These are phyloP conservation scores for Nyleta sp. DNA, from an alignment of 2,888 invertebrate genomes.

Conservation along the genomic window DNA sequence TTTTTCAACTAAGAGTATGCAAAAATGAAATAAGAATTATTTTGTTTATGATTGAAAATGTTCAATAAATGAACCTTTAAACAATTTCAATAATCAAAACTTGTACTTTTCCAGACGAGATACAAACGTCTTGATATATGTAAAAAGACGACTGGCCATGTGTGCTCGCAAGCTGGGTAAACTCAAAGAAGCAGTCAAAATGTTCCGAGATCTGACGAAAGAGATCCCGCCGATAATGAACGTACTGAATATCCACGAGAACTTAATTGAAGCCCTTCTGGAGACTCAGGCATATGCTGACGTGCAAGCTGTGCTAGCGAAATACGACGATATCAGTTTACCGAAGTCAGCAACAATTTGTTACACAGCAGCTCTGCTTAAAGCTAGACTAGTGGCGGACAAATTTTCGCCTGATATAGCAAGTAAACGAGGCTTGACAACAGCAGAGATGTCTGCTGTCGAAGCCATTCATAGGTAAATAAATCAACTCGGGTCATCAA, in stretches of 20 bases:
- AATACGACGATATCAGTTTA: conserved; percentile 96
- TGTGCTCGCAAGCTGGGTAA: conserved; percentile 97
- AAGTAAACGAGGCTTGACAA: conserved; percentile 91
- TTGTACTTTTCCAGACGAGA: conserved; percentile 85
- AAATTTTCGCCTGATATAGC: conserved; percentile 94
- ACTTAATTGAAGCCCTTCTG: conserved; percentile 96
- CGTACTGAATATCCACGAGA: conserved; percentile 97
- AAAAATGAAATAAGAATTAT: too few species aligned
- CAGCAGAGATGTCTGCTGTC: conserved; percentile 95
- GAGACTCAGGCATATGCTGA: conserved; percentile 99
- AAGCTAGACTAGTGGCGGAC: conserved; percentile 95
- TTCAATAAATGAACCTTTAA: too few species aligned
- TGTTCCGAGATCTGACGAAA: conserved; percentile 98
- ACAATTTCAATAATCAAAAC: background rate
- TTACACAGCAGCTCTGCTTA: conserved; percentile 96
- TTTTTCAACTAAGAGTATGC: too few species aligned
- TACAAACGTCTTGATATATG: conserved; percentile 96
- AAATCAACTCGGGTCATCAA: too few species aligned
- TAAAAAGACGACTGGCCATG: conserved; percentile 97
- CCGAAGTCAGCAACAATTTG: conserved; percentile 98
- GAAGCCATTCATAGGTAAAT: conserved; percentile 92
- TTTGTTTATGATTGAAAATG: too few species aligned
- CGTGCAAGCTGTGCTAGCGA: conserved; percentile 95
- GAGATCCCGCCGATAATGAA: conserved; percentile 98
- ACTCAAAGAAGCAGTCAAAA: conserved; percentile 97